Conservation (phyloP, 2,888 invertebrate genomes). For the Seladonia tumulorum region DNA sequence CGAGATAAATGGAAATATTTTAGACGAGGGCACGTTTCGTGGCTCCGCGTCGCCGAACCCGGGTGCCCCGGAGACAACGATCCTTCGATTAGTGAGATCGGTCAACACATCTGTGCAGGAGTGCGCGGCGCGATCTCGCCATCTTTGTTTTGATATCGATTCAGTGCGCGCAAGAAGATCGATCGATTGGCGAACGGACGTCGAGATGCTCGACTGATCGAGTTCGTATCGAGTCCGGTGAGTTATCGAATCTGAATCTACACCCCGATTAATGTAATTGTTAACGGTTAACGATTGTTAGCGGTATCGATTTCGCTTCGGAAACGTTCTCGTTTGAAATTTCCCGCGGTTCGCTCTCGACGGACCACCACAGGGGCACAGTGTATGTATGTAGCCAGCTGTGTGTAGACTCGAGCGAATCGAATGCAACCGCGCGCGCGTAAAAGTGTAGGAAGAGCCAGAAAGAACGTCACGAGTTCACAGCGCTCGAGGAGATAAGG, state of each 20-base stretch:
- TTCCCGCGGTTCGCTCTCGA: constrained; percentile 16
- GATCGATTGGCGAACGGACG: constrained; percentile 64
- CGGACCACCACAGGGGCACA: neutral
- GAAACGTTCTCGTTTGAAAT: neutral
- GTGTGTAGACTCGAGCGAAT: neutral
- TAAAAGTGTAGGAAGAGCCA: neutral
- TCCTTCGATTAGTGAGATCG: constrained; percentile 39
- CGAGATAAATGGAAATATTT: constrained; percentile 5
- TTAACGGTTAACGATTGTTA: neutral
- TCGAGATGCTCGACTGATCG: constrained; percentile 68
- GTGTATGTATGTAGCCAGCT: too few species aligned
- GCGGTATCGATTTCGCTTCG: neutral
- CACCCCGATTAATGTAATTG: neutral
- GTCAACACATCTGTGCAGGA: constrained; percentile 57
- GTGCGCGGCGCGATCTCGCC: constrained; percentile 59
- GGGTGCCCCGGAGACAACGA: constrained; percentile 23
- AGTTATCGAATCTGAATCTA: constrained; percentile 47
- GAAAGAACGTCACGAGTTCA: neutral
- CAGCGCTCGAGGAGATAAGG: constrained; percentile 10
- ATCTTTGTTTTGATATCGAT: constrained; percentile 64
- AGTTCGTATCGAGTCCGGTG: constrained; percentile 57
- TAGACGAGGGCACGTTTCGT: neutral
- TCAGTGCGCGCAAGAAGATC: constrained; percentile 57
- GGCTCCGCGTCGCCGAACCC: neutral
- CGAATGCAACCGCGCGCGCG: neutral